phyloP scores from a whole-genome alignment of 2,113 vertebrate genomes.

The Alethe diademata region DNA sequence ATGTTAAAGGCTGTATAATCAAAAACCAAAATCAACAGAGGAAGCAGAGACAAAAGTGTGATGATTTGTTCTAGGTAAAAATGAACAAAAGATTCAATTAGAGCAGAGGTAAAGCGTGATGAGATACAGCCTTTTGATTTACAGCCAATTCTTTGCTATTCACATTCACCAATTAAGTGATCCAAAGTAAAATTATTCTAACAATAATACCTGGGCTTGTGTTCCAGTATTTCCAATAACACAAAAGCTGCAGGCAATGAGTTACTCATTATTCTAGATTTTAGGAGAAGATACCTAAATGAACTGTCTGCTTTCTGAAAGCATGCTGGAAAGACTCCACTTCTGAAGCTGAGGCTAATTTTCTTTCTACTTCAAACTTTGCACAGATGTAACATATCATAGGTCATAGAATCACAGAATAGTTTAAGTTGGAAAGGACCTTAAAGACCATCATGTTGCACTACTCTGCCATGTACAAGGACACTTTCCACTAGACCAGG shows the following conservation, averaged over 20 bases:
- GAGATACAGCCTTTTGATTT: neutral
- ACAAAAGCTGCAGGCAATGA: neutral
- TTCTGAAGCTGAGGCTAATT: neutral
- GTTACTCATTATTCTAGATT: neutral
- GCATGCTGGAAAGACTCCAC: neutral
- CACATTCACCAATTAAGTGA: neutral
- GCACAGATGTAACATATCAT: rapidly evolving
- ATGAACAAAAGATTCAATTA: neutral
- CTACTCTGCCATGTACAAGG: neutral
- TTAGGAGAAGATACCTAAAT: neutral
- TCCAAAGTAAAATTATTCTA: neutral
- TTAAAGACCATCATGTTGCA: neutral
- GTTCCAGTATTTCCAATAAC: neutral
- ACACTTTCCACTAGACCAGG: neutral
- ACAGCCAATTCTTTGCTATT: neutral
- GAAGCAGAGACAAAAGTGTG: neutral
- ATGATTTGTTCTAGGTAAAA: neutral
- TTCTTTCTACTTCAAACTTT: neutral
- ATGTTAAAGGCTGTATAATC: neutral
- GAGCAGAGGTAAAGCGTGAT: neutral
- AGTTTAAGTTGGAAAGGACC: neutral
- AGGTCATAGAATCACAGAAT: neutral
- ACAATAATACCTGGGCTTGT: neutral
- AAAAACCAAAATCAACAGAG: neutral
- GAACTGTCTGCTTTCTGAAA: neutral